Evolutionary conservation across 1,140 invertebrate species (phyloP).

Genomic region (Batillaria attramentaria): DNA sequence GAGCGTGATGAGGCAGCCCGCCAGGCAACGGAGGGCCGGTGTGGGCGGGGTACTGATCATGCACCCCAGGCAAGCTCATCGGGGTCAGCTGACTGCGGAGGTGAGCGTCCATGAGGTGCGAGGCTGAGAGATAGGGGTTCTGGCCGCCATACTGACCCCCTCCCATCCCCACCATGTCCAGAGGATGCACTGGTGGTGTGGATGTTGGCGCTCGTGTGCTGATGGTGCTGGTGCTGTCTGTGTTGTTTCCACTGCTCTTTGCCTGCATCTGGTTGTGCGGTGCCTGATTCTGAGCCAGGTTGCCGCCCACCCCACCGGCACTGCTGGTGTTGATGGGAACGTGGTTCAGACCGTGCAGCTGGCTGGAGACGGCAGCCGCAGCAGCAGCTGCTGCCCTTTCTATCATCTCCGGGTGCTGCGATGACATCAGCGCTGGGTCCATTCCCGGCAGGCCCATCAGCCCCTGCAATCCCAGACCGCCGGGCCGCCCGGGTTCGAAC

Average conservation of each 20-base stretch:
- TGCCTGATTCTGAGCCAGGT: too few relatives aligned
- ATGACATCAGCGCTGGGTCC: conserved; percentile 18
- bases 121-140: conserved; percentile 7
- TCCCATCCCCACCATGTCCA: conserved; percentile 20
- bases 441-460: conserved; percentile 28
- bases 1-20: conserved; percentile 35
- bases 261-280: too few relatives aligned
- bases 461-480: conserved; percentile 11
- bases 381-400: conserved; percentile 27
- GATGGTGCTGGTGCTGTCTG: conserved; percentile 6
- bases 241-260: too few relatives aligned
- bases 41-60: conserved; percentile 31
- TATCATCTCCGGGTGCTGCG: conserved; percentile 21
- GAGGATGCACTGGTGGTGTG: not conserved
- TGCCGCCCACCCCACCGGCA: too few relatives aligned
- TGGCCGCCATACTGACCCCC: not conserved
- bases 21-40: conserved; percentile 17
- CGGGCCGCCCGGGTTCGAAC: not conserved
- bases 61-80: conserved; percentile 26
- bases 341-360: conserved; percentile 22
- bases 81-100: conserved; percentile 14
- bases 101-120: conserved; percentile 22
- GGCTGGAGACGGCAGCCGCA: conserved; percentile 23
- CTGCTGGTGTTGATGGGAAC: conserved; percentile 21
- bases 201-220: conserved; percentile 6